Evolutionary conservation across 2,113 vertebrate species (phyloP).

Genomic region (Erpornis zantholeuca): DNA sequence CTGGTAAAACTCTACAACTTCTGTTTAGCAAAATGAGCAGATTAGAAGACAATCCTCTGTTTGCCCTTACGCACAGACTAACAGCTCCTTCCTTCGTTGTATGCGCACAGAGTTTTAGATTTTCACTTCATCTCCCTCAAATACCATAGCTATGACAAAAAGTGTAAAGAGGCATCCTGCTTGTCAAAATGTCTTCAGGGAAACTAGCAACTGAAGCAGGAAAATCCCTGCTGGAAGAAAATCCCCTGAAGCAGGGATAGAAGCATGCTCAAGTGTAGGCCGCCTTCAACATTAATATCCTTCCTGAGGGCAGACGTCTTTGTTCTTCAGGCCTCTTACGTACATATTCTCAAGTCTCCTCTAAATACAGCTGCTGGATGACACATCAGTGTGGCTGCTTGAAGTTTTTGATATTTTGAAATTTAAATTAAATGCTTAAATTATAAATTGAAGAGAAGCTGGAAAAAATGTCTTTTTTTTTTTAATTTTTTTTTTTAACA

Average conservation of each 20-base stretch:
- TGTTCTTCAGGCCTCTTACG: not conserved
- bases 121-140: not conserved
- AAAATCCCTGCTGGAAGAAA: constrained; percentile 41
- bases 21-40: constrained; percentile 4
- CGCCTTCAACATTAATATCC: constrained; percentile 27
- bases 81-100: not conserved
- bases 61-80: not conserved
- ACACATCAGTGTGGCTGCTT: not conserved
- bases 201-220: constrained; percentile 9
- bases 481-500: not conserved
- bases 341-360: not conserved
- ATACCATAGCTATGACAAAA: constrained; percentile 5
- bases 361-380: not conserved
- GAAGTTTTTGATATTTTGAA: not conserved
- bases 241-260: not conserved
- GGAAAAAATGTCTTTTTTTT: accelerated
- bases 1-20: constrained; percentile 27
- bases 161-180: not conserved
- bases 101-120: not conserved
- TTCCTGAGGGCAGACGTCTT: not conserved
- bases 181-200: not conserved
- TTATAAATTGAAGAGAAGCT: not conserved
- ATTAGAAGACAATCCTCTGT: constrained; percentile 37
- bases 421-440: not conserved
- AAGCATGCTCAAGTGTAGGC: not conserved